Evolutionary conservation across 1,140 invertebrate genomes (phyloP), one percentile per base, ranked within the genome.

Genomic region (Drosophila sp.): DNA sequence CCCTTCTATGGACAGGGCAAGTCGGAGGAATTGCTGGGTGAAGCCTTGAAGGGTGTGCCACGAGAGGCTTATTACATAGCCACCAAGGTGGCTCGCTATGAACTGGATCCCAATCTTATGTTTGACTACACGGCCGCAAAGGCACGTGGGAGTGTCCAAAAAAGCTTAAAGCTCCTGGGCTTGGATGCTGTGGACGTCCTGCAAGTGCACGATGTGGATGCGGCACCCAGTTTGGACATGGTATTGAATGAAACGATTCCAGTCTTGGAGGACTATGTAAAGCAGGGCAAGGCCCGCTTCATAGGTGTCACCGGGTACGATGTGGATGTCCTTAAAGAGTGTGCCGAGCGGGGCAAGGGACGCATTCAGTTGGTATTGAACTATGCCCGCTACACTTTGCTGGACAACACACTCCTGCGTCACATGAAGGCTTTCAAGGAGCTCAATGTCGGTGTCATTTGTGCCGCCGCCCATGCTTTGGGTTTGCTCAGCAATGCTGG

Each of bases 71-170:
- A 96, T 92, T 98, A 98, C 85, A 94, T 99, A n/a, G 96, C 95
- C 10, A 98, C 97, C n/a, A 99, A 99, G 94, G 95, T 98, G 27
- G 97, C 97, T 4, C 94, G 98, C 60, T 99, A 98, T 87, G 95
- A 96, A 77, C 92, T 94, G 33, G 94, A 96, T 66, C 94, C 93
- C 6, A 93, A 94, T 35, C 93, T 94, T 61, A 97, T 97, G 95
- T 98, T 99, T 92, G 96, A 99, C 91, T 99, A 97, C 92, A 95
- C 96, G 1, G 93, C 94, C 0, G 94, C 96, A 72, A 95, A 95
- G 91, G 96, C 96, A 0, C 92, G 94, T 7, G 91, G 93, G 41
- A 96, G 95, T 87, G 94, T 99, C 5, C 94, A 97, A 47, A 93
- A 94, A 29, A 98, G 96, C 86, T 93, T 99, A 8, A 79, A 94